Base-by-base conservation (phyloP, 2,888 invertebrate genomes). In the Dolichomitus sp. region DNA sequence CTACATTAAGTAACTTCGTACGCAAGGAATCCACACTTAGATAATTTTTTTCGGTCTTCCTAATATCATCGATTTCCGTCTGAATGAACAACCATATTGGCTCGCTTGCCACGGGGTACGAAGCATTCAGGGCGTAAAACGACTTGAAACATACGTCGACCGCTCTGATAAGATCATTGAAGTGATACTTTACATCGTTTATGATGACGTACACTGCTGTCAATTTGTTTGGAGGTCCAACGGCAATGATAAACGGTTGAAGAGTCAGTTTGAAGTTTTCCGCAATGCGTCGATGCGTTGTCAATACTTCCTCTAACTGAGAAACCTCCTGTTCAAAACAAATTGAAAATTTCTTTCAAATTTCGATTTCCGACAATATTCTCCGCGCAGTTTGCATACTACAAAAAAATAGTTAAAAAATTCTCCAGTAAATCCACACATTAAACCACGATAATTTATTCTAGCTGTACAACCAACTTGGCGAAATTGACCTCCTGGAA, bases 381-480 rank as follows among this genome's bases (percentile, higher is more conserved):
- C 23, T 23, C 23, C 23, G 23, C 23, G 23, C 23, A 23, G 23
- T 23, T 23, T 23, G 23, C 1, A 1, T 1, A 23, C 23, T 2
- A 23, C 23, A 23, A 23, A 23, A 23, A 23, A 23, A n/a, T n/a
- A n/a, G n/a, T n/a, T n/a, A 23, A 23, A 23, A 23, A 23, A 23
- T 23, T 23, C 9, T 37, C 37, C 33, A 9, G 9, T 37, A 9
- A 37, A 37, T 37, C 9, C 37, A 1, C 2, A 9, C 7, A 37
- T 37, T n/a, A 30, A 57, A n/a, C 14, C 4, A 37, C 33, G 17
- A 59, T 17, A 17, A 59, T 59, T n/a, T 14, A 40, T 88, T 86
- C 33, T 73, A 92, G 91, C 37, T 91, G 12, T 85, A 87, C 65
- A 75, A 87, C 0, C 83, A 57, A 14, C 73, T 89, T 42, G 50